Percentiles rank a stretch among this genome's conserved stretches.
Evolutionary conservation across 2,113 vertebrate genomes (phyloP).

Genomic region (Lagopus muta): DNA sequence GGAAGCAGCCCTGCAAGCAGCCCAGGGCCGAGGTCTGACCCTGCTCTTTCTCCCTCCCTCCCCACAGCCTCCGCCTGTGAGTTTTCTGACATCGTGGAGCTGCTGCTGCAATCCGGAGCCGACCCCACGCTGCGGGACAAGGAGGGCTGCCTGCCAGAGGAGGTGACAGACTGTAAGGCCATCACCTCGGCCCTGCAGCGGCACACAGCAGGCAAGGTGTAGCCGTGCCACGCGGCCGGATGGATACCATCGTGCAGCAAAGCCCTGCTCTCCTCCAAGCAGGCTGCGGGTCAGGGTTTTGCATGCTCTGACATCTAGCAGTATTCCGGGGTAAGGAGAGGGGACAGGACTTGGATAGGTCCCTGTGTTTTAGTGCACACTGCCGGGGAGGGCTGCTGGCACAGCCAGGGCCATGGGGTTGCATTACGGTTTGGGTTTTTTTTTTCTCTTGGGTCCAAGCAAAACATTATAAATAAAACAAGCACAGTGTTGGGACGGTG

Average conservation of each 20-base stretch:
- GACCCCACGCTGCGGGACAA: slow-evolving; percentile 90
- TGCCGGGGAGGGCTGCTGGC: neutral
- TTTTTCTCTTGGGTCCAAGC: slow-evolving; percentile 11
- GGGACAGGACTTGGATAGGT: neutral
- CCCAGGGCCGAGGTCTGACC: neutral
- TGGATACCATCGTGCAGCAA: slow-evolving; percentile 7
- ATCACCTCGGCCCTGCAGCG: slow-evolving; percentile 86
- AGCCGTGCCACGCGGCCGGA: neutral
- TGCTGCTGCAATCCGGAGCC: slow-evolving; percentile 88
- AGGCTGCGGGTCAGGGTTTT: slow-evolving; percentile 37
- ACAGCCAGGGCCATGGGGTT: rapidly evolving
- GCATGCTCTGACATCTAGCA: slow-evolving; percentile 48
- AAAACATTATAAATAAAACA: slow-evolving; percentile 15
- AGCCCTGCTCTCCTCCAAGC: neutral
- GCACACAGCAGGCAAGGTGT: slow-evolving; percentile 63
- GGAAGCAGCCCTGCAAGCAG: neutral
- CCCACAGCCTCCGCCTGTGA: slow-evolving; percentile 91
- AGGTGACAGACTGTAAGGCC: slow-evolving; percentile 90
- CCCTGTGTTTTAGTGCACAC: slow-evolving; percentile 23
- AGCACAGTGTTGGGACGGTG: neutral
- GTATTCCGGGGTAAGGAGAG: neutral
- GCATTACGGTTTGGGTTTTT: neutral
- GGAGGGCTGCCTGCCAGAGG: slow-evolving; percentile 92
- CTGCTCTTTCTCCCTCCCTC: neutral
- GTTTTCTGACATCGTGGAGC: slow-evolving; percentile 93